Conservation (phyloP, 2,888 invertebrate genomes). For the Pachydiplax longipennis region DNA sequence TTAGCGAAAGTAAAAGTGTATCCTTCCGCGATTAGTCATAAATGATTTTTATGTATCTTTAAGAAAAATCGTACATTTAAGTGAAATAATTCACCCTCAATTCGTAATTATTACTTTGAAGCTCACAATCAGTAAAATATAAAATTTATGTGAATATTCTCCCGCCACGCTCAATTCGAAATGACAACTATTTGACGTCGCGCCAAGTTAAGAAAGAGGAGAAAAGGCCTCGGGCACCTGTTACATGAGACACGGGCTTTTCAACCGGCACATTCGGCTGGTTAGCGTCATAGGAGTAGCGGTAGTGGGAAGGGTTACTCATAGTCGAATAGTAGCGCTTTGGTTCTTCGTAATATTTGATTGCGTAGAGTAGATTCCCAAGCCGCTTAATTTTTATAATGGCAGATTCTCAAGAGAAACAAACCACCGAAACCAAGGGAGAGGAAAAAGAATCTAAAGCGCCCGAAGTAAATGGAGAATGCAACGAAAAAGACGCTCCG, state of each 20-base stretch:
- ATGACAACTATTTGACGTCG: slow-evolving; percentile 6
- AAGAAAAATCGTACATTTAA: not conserved
- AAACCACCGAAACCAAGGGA: slow-evolving; percentile 10
- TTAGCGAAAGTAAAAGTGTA: slow-evolving; percentile 38
- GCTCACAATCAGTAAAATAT: not conserved
- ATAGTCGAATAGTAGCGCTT: not conserved
- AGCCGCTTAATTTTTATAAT: slow-evolving; percentile 3
- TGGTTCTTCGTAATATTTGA: slow-evolving; percentile 4
- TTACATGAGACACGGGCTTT: slow-evolving; percentile 41
- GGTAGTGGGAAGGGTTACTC: not conserved
- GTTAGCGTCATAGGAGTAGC: slow-evolving; percentile 41
- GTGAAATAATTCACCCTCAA: not conserved
- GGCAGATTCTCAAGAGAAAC: slow-evolving; percentile 36
- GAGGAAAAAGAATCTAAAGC: slow-evolving; percentile 24
- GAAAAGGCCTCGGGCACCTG: slow-evolving; percentile 33
- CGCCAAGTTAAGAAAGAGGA: not conserved
- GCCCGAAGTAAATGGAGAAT: slow-evolving; percentile 31
- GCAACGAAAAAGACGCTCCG: slow-evolving; percentile 23
- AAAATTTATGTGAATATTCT: not conserved
- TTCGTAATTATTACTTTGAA: not conserved
- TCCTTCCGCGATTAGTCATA: slow-evolving; percentile 35
- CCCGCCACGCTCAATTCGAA: not conserved
- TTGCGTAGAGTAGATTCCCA: slow-evolving; percentile 38
- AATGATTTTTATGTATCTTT: not conserved
- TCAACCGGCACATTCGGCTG: slow-evolving; percentile 41